Conservation (phyloP, 1,140 invertebrate genomes). For the Diachasma alloeum region DNA sequence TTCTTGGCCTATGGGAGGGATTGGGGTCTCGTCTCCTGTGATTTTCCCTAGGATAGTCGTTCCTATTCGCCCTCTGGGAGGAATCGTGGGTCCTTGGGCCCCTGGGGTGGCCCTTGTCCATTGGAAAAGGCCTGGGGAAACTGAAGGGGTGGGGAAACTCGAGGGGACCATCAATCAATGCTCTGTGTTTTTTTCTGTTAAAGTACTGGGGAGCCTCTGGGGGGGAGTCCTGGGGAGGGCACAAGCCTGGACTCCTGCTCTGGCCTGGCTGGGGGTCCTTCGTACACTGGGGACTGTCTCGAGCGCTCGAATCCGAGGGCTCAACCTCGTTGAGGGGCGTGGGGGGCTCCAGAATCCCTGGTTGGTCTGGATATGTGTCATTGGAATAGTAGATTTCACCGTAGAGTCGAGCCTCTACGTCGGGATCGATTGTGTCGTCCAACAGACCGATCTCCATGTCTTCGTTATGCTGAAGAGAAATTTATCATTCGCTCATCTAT, state of each 20-base stretch:
- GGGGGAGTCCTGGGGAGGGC: background rate
- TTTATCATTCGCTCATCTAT: background rate
- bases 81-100: background rate
- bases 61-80: too few relatives aligned
- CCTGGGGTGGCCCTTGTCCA: background rate
- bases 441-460: background rate
- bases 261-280: background rate
- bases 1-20: background rate
- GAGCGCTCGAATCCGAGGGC: too few relatives aligned
- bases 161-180: background rate
- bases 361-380: slow-evolving; percentile 26
- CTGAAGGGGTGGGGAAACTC: background rate
- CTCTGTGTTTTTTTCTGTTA: background rate
- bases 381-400: slow-evolving; percentile 48
- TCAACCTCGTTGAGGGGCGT: background rate
- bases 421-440: slow-evolving; percentile 31
- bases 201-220: background rate
- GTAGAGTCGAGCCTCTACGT: slow-evolving; percentile 48
- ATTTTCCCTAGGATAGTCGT: too few relatives aligned
- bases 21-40: too few relatives aligned
- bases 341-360: background rate
- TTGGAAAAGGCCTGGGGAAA: too few relatives aligned
- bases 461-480: background rate
- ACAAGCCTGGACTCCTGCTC: background rate
- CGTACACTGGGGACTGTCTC: background rate